Conservation (phyloP, 2,888 invertebrate species). For the Brenthis hecate region DNA sequence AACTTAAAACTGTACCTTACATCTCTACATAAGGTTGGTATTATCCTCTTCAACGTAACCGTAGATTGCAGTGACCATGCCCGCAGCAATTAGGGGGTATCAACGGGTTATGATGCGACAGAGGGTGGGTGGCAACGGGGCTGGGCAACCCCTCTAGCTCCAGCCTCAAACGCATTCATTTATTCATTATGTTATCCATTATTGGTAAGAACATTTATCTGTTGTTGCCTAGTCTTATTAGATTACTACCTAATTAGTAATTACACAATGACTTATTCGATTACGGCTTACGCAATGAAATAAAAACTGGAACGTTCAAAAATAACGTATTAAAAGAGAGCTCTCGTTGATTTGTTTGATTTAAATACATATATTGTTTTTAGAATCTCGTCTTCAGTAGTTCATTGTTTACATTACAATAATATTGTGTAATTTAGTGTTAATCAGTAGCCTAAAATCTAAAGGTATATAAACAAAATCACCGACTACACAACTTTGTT, state of each 20-base stretch:
- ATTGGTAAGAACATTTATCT: slow-evolving; percentile 16
- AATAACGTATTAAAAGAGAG: neutral
- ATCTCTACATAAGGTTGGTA: neutral
- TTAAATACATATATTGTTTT: too few relatives aligned
- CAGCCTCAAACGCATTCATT: slow-evolving; percentile 40
- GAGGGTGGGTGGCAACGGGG: slow-evolving; percentile 32
- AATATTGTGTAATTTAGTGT: too few relatives aligned
- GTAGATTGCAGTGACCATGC: slow-evolving; percentile 40
- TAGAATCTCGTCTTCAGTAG: too few relatives aligned
- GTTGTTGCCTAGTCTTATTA: neutral
- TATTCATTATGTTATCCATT: slow-evolving; percentile 40
- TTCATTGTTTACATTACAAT: neutral
- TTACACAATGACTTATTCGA: neutral
- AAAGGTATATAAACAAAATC: neutral
- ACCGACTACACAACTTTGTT: neutral
- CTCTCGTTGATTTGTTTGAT: too few relatives aligned
- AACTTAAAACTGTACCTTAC: too few relatives aligned
- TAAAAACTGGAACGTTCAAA: neutral
- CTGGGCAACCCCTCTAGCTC: slow-evolving; percentile 21
- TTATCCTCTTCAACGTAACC: slow-evolving; percentile 13
- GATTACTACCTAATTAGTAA: neutral
- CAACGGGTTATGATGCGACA: slow-evolving; percentile 24
- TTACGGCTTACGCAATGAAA: neutral
- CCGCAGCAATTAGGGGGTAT: slow-evolving; percentile 49
- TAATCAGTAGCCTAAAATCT: too few relatives aligned